Evolutionary conservation across 2,797 vertebrate species (phyloP).

Genomic region (Molothrus ater): DNA sequence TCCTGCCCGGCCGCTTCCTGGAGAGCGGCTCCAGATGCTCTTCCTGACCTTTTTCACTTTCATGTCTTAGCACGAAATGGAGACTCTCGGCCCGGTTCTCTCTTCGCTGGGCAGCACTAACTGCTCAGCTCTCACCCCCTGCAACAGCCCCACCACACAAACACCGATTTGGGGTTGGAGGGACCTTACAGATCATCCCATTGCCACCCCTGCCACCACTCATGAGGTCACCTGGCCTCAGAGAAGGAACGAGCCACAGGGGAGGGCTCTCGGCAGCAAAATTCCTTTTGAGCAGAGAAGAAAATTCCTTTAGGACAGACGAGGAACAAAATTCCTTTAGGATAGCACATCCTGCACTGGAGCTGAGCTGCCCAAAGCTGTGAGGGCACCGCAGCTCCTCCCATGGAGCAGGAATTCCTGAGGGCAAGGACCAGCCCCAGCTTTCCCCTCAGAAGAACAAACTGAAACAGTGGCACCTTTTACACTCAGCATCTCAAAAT

Average conservation of each 20-base stretch:
- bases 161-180: neutral
- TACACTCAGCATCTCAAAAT: neutral
- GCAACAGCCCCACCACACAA: accelerated
- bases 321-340: neutral
- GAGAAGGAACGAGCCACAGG: neutral
- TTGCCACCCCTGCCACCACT: accelerated
- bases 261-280: neutral
- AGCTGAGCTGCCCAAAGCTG: neutral
- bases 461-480: neutral
- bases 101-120: no score
- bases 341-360: neutral
- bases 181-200: no score
- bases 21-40: neutral
- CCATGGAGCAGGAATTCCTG: neutral
- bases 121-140: neutral
- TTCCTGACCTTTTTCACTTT: neutral
- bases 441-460: accelerated
- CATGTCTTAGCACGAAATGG: neutral
- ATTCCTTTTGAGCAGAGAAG: neutral
- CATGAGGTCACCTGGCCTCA: accelerated
- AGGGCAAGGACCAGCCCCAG: neutral
- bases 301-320: neutral
- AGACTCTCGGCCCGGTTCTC: neutral
- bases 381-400: neutral
- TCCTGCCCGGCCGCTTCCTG: neutral